Conservation (phyloP, 2,113 vertebrate species). For the Ascaphus truei region DNA sequence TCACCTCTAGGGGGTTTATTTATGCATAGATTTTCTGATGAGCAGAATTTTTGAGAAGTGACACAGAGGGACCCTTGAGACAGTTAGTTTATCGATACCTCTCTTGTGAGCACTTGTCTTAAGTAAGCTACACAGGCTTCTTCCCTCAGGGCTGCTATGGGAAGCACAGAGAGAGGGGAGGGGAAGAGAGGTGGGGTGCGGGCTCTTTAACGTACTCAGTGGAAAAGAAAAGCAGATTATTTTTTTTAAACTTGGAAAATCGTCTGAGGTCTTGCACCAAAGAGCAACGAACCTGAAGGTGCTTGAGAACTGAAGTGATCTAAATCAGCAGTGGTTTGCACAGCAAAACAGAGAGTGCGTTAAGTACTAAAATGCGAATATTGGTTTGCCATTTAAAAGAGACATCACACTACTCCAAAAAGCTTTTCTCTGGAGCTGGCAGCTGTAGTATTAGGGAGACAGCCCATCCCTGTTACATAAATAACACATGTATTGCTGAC, state of each 20-base stretch:
- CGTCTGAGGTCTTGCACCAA: constrained; percentile 41
- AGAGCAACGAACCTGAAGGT: constrained; percentile 40
- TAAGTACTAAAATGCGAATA: too few relatives aligned
- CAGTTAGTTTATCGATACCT: constrained; percentile 40
- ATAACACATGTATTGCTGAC: too few relatives aligned
- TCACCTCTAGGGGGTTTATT: too few relatives aligned
- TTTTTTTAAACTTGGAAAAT: constrained; percentile 50
- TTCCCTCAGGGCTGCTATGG: constrained; percentile 41
- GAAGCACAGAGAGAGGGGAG: neutral
- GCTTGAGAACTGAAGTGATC: constrained; percentile 47
- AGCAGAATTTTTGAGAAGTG: too few relatives aligned
- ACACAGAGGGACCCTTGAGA: too few relatives aligned
- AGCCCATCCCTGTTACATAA: too few relatives aligned
- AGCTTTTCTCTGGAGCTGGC: too few relatives aligned
- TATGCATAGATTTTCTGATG: too few relatives aligned
- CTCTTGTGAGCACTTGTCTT: constrained; percentile 40
- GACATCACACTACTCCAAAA: too few relatives aligned
- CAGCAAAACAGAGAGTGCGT: neutral
- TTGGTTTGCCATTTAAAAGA: too few relatives aligned
- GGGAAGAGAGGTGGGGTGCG: neutral
- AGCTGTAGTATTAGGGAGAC: too few relatives aligned
- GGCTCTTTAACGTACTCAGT: neutral
- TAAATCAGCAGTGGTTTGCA: constrained; percentile 29
- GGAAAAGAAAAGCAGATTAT: constrained; percentile 48
- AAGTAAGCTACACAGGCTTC: constrained; percentile 48